Evolutionary conservation across 2,888 invertebrate species (phyloP).

Genomic region (Aphidoletes aphidimyza): DNA sequence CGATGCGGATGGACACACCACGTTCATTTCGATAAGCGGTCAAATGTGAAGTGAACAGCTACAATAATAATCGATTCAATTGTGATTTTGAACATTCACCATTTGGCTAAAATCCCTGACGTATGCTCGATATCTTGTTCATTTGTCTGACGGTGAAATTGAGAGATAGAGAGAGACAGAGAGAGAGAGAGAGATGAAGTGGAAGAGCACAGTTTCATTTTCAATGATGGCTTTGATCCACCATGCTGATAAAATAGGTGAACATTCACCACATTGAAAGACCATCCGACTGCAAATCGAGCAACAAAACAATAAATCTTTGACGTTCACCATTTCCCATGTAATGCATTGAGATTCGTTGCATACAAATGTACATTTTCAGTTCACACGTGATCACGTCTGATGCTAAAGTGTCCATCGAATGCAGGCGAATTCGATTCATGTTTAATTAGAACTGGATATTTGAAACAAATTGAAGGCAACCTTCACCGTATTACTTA

Average conservation of each 20-base stretch:
- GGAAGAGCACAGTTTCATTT: neutral
- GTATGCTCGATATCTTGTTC: constrained; percentile 47
- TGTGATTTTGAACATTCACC: constrained; percentile 49
- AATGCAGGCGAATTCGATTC: neutral
- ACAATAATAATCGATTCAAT: constrained; percentile 54
- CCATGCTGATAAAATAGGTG: constrained; percentile 16
- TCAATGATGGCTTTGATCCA: constrained; percentile 23
- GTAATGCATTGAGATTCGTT: neutral
- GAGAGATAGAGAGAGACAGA: neutral
- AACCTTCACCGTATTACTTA: constrained; percentile 14
- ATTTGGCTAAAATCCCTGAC: constrained; percentile 52
- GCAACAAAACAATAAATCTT: constrained; percentile 33
- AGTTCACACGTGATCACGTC: constrained; percentile 23
- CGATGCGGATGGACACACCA: too few relatives aligned
- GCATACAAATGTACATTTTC: constrained; percentile 15
- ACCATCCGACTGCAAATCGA: neutral
- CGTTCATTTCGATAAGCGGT: constrained; percentile 52
- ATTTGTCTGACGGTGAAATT: neutral
- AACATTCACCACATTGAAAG: neutral
- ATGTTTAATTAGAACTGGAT: constrained; percentile 15
- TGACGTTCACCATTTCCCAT: neutral
- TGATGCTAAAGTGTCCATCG: neutral
- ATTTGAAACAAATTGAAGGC: constrained; percentile 5
- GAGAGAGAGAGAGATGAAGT: neutral
- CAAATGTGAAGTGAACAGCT: constrained; percentile 50